Evolutionary conservation across 2,113 vertebrate species (phyloP).

Genomic region (Dipodomys ordii): DNA sequence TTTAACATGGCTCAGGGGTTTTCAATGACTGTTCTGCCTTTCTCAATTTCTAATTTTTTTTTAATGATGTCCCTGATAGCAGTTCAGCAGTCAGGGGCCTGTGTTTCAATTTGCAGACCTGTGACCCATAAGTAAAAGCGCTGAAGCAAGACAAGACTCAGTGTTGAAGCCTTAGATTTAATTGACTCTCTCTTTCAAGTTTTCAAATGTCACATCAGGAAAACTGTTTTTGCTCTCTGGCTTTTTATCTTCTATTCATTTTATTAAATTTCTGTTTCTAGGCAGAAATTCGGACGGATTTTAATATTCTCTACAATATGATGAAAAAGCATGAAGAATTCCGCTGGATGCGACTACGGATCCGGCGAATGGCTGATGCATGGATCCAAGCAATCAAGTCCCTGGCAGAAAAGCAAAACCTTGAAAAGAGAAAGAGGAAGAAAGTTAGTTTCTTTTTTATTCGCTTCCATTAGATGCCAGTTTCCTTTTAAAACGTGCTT

Average conservation of each 20-base stretch:
- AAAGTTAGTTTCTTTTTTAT: constrained; percentile 89
- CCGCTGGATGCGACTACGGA: constrained; percentile 98
- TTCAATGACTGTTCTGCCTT: neutral
- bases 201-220: constrained; percentile 42
- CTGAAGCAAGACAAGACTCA: neutral
- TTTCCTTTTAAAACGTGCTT: constrained; percentile 57
- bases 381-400: constrained; percentile 96
- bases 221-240: constrained; percentile 50
- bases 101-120: neutral
- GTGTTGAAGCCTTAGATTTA: constrained; percentile 49
- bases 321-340: constrained; percentile 98
- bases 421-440: constrained; percentile 93
- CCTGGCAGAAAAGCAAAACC: constrained; percentile 95
- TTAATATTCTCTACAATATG: constrained; percentile 94
- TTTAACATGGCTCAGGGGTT: neutral
- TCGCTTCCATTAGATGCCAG: constrained; percentile 41
- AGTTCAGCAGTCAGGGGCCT: neutral
- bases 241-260: constrained; percentile 57
- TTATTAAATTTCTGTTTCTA: constrained; percentile 82
- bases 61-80: constrained; percentile 21
- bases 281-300: constrained; percentile 95
- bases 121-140: neutral
- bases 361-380: constrained; percentile 96
- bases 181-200: constrained; percentile 60
- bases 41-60: constrained; percentile 65